Evolutionary conservation across 1,140 invertebrate genomes (phyloP), one percentile per base, ranked within the genome.

Genomic region (Apocrypta bakeri): DNA sequence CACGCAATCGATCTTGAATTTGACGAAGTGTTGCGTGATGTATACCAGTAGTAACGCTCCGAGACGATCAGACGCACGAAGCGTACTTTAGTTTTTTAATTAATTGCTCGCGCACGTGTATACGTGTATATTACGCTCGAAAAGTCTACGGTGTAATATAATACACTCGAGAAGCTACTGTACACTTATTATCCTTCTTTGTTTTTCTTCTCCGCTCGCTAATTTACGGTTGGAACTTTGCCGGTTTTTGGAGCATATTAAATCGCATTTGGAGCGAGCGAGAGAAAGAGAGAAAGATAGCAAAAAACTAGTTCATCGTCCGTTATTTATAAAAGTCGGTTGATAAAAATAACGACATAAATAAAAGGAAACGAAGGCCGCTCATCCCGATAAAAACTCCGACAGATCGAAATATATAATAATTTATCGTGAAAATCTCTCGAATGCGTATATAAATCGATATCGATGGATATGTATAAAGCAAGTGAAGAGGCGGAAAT

Each of bases 301-400:
- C 11, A 2, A 17, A 8, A 37, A 71, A 71, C 29, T 71, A 71
- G 68, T 37, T 37, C 68, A 71, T 25, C 63, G 25, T 25, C 11
- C 31, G 25, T 71, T 71, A 71, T 71, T 33, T 29, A 71, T 71
- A 71, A 31, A 29, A 71, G 29, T 11, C 27, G 68, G 21, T 3
- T 31, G 68, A 71, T 71, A 71, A 71, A 71, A 37, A 71, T 71
- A 71, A 71, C 17, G 29, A 31, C 14, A 31, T 37, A 71, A 71
- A 71, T 71, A 37, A 37, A 56, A 56, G 1, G 17, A 21, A 56
- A 21, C 48, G 48, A 56, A 71, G 68, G 63, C 24, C 63, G 63
- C n/a, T 21, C 61, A 11, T 17, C 17, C 48, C 17, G 21, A 17
- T 21, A 56, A 66, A 66, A 66, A n/a, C 7, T 56, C 48, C n/a